Conservation (phyloP, 2,888 invertebrate genomes). For the Ichneumoninae sp. region DNA sequence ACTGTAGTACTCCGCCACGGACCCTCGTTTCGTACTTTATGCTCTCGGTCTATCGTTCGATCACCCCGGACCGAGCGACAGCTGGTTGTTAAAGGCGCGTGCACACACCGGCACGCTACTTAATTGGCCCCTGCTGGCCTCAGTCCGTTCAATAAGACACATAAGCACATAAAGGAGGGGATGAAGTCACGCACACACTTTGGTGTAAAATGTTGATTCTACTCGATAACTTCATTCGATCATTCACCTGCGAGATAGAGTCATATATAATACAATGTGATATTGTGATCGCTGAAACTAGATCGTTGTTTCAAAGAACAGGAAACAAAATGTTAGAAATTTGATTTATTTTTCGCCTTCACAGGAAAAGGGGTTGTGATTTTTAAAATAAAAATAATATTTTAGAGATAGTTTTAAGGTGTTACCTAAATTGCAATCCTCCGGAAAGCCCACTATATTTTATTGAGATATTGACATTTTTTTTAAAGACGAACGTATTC, state of each 20-base stretch:
- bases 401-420: not conserved
- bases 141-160: constrained; percentile 57
- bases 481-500: constrained; percentile 12
- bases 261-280: constrained; percentile 19
- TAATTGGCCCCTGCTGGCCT: constrained; percentile 65
- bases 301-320: not conserved
- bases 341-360: not conserved
- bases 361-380: not conserved
- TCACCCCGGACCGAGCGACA: constrained; percentile 72
- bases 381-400: not conserved
- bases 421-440: not conserved
- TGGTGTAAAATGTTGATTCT: constrained; percentile 41
- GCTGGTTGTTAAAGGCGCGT: constrained; percentile 69
- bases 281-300: constrained; percentile 10
- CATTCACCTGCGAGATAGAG: constrained; percentile 56
- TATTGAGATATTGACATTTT: not conserved
- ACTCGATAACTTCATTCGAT: constrained; percentile 63
- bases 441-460: not conserved
- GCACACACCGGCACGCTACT: constrained; percentile 69
- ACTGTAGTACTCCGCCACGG: constrained; percentile 55
- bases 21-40: constrained; percentile 70
- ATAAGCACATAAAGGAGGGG: constrained; percentile 50
- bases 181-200: constrained; percentile 29
- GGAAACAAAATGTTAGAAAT: not conserved
- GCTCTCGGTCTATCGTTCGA: constrained; percentile 73